Base-by-base conservation (phyloP, 2,797 vertebrate genomes). In the Spinus olivaceus region DNA sequence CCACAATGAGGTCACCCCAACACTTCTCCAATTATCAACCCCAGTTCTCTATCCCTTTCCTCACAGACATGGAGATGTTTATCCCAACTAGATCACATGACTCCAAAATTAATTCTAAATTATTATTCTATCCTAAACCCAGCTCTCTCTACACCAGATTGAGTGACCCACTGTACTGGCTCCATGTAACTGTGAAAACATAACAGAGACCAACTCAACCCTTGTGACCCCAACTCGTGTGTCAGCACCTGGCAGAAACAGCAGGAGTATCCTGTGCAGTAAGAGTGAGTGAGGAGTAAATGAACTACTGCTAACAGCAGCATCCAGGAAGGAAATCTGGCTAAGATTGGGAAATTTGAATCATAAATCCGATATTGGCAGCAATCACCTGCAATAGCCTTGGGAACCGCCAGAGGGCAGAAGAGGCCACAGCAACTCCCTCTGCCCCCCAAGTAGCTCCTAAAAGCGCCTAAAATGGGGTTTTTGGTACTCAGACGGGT, bases 361-460 rank as follows among this genome's bases (percentile, higher is more conserved):
- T 16, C 2, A 1, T 0, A 28, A 59, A 33, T 8, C 39, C 15
- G 19, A 2, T 0, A 1, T 0, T 2, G 32, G 5, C 3, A 69
- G 70, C 51, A 14, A 24, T 4, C 7, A 0, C 37, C 3, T 17
- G 72, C 76, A 67, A 17, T 8, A 51, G 17, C 33, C 18, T 1
- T 2, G 20, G 11, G 27, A 22, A 28, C 86, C 96, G 37, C 91
- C 24, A 92, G 95, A 88, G 92, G 92, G 91, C 86, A 63, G 84
- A 8, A 84, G 39, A 89, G 72, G 39, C 65, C 53, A 41, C 81
- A 19, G 10, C 46, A 86, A 80, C 24, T 7, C 8, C 13, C 66
- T 21, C 50, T 7, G 21, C 3, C 74, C 44, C 39, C 42, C 14
- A 3, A 18, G 7, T 12, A 1, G 65, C 15, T 53, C 65, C 65